Evolutionary conservation across 2,888 invertebrate species (phyloP), one percentile per base, ranked within the genome.

Genomic region (Ceriagrion tenellum): DNA sequence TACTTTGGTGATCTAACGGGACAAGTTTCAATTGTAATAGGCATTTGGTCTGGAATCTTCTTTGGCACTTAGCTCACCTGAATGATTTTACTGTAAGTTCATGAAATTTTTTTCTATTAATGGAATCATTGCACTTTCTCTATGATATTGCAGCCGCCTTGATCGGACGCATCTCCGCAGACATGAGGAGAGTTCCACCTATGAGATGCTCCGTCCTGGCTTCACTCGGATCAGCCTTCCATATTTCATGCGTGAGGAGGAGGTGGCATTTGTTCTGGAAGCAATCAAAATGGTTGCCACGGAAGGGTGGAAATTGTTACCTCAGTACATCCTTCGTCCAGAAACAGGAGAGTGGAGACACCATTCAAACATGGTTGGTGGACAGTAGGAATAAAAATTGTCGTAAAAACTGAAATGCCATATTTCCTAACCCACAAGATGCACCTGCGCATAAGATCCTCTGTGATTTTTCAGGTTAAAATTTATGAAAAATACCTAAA

Each of bases 281-380:
- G 98, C 99, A 0, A 97, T 99, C 35, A 98, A 98, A 96, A 98
- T 99, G 98, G 98, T 99, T 0, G 99, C 99, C 0, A 98, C 98
- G 8, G 98, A 99, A 97, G 99, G 98, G 0, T 99, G 99, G 98
- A 98, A 98, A 96, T 97, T 99, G 88, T 97, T 99, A 95, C 99
- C 99, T 0, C 98, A 99, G 96, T 99, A 99, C 96, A 97, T 98
- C 20, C 98, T 99, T n/a, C 98, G 99, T 96, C 98, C 98, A 12
- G 98, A 99, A 96, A 99, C 99, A 0, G 99, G 98, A 0, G 99
- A 99, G 96, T 99, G 99, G 99, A 98, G 98, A 95, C 99, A 99
- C 96, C 98, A 98, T 96, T 98, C 98, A 0, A 98, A 98, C 96
- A 97, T 98, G 93, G 97, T 97, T 96, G 96, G 96, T 95, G 95